A percentile compares a stretch with the other conserved stretches of the same genome.
These are phyloP conservation scores for Melanophora roralis DNA, from an alignment of 2,888 invertebrate genomes.

Conservation along the genomic window DNA sequence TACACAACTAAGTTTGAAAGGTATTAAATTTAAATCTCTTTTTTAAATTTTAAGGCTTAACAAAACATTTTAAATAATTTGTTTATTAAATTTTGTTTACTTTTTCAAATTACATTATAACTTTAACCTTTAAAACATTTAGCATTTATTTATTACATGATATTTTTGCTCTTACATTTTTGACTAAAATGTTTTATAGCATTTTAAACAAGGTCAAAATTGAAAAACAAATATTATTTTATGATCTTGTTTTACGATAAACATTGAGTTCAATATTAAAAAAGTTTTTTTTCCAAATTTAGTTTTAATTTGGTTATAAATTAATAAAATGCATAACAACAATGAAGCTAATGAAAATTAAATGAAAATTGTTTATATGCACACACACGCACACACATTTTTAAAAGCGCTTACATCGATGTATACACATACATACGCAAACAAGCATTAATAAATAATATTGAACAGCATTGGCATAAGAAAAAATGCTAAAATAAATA, in stretches of 20 bases:
- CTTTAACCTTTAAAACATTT: no score
- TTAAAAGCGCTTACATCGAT: neutral
- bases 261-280: constrained; percentile 23
- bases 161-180: neutral
- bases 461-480: neutral
- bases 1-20: no score
- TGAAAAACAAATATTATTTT: neutral
- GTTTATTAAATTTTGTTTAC: neutral
- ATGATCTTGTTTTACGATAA: neutral
- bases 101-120: neutral
- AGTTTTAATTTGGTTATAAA: constrained; percentile 35
- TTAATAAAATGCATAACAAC: constrained; percentile 36
- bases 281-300: constrained; percentile 4
- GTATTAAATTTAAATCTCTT: no score
- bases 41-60: no score
- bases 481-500: neutral
- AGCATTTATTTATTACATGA: no score
- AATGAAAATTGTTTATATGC: constrained; percentile 33
- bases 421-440: neutral
- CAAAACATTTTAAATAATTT: no score
- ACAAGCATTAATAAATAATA: constrained; percentile 1
- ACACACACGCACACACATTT: neutral
- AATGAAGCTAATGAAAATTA: constrained; percentile 42
- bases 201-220: constrained; percentile 5
- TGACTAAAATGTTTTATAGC: neutral